Conservation (phyloP, 2,797 vertebrate genomes). For the Acanthurus lineatus region DNA sequence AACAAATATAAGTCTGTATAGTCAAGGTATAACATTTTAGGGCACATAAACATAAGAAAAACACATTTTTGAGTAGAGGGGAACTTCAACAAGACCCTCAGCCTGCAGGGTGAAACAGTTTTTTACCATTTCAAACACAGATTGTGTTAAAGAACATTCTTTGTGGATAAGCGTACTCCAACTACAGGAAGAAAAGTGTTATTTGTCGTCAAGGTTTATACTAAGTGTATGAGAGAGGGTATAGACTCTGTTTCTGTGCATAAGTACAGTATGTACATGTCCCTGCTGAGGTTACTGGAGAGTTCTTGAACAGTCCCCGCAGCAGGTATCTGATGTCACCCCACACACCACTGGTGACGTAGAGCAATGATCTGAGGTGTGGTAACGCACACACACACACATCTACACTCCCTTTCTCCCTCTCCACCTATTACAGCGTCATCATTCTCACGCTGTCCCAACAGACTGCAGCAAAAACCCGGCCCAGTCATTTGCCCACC, state of each 20-base stretch:
- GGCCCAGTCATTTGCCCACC: constrained; percentile 41
- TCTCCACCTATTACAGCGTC: constrained; percentile 25
- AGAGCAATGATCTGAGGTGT: constrained; percentile 9
- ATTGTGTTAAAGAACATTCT: not conserved
- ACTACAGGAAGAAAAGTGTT: no score
- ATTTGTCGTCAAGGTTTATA: not conserved
- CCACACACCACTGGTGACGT: constrained; percentile 28
- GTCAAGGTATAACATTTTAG: no score
- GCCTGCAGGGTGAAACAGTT: no score
- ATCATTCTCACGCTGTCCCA: constrained; percentile 36
- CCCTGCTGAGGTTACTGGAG: constrained; percentile 4
- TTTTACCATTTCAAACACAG: not conserved
- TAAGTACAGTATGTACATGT: not conserved
- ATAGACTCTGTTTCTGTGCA: not conserved
- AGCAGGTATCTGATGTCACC: constrained; percentile 25
- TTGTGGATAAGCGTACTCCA: no score
- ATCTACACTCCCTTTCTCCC: constrained; percentile 2
- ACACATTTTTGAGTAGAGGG: no score
- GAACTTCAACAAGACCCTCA: no score
- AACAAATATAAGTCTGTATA: no score
- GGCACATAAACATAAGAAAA: no score
- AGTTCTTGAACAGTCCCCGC: constrained; percentile 2
- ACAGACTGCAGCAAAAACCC: constrained; percentile 50
- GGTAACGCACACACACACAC: not conserved
- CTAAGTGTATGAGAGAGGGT: not conserved